Percentiles rank a stretch among this genome's conserved stretches.
These are phyloP conservation scores for Aspiorhynchus laticeps DNA, from an alignment of 2,113 vertebrate species.

Conservation along the genomic window DNA sequence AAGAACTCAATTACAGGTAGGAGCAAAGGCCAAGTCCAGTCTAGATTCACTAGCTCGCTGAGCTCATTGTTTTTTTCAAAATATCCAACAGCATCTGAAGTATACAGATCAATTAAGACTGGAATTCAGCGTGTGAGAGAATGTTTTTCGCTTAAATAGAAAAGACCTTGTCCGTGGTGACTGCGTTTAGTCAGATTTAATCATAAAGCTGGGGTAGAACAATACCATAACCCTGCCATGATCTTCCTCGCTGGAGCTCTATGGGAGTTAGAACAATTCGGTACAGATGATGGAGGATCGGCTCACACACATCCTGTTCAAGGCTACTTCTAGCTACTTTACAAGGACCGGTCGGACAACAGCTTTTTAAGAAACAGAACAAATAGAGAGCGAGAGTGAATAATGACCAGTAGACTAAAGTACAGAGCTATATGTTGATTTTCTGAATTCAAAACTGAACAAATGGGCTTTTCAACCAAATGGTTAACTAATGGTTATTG, in stretches of 20 bases:
- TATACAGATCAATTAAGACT: slow-evolving; percentile 52
- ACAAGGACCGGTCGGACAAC: neutral
- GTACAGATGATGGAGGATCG: neutral
- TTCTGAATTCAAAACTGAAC: neutral
- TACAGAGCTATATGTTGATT: neutral
- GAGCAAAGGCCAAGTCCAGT: slow-evolving; percentile 63
- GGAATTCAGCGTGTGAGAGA: slow-evolving; percentile 45
- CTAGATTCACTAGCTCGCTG: slow-evolving; percentile 54
- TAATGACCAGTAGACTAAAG: slow-evolving; percentile 44
- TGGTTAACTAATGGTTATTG: neutral
- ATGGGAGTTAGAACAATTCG: slow-evolving; percentile 1
- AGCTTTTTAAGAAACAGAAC: slow-evolving; percentile 9
- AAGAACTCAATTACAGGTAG: slow-evolving; percentile 72
- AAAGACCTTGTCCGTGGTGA: slow-evolving; percentile 46
- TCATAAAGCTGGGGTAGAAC: neutral
- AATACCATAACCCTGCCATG: neutral
- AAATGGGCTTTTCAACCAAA: neutral
- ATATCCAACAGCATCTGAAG: slow-evolving; percentile 51
- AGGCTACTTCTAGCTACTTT: slow-evolving; percentile 24
- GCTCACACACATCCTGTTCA: slow-evolving; percentile 31
- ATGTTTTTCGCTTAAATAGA: slow-evolving; percentile 46
- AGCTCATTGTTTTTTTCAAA: slow-evolving; percentile 61
- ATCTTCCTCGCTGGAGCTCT: neutral
- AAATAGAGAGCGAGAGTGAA: slow-evolving; percentile 19
- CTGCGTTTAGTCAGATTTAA: neutral